Percentiles rank a stretch among this genome's conserved stretches.
These are phyloP conservation scores for Volucella bombylans DNA, from an alignment of 2,888 invertebrate genomes.

Conservation along the genomic window DNA sequence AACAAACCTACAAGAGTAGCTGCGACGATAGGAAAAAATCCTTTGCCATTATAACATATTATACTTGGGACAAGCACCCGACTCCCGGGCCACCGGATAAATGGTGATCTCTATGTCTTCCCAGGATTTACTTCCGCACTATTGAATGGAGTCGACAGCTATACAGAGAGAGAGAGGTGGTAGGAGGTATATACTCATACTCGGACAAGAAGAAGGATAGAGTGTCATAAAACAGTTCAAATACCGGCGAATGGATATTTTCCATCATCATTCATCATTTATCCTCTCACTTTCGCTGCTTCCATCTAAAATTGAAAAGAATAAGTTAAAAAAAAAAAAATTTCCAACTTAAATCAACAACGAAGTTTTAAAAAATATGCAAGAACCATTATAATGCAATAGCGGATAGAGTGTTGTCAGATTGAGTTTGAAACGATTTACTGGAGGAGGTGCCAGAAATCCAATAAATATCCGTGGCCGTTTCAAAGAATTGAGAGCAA, in stretches of 20 bases:
- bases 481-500: no score
- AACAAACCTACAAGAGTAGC: not conserved
- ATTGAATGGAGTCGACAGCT: constrained; percentile 39
- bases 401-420: no score
- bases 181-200: not conserved
- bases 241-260: constrained; percentile 13
- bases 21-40: not conserved
- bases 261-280: constrained; percentile 13
- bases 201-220: not conserved
- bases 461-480: no score
- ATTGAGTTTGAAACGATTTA: no score
- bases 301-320: not conserved
- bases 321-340: not conserved
- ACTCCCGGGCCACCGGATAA: constrained; percentile 29
- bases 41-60: not conserved
- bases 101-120: constrained; percentile 35
- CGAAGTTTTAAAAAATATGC: constrained; percentile 6
- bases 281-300: constrained; percentile 25
- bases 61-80: constrained; percentile 1
- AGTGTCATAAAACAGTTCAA: constrained; percentile 33
- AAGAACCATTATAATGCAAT: no score
- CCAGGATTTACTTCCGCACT: constrained; percentile 46
- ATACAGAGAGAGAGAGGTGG: not conserved
- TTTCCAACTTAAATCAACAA: constrained; percentile 8
- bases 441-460: no score